Evolutionary conservation across 2,888 invertebrate species (phyloP).

Genomic region (Diarsia mendica): DNA sequence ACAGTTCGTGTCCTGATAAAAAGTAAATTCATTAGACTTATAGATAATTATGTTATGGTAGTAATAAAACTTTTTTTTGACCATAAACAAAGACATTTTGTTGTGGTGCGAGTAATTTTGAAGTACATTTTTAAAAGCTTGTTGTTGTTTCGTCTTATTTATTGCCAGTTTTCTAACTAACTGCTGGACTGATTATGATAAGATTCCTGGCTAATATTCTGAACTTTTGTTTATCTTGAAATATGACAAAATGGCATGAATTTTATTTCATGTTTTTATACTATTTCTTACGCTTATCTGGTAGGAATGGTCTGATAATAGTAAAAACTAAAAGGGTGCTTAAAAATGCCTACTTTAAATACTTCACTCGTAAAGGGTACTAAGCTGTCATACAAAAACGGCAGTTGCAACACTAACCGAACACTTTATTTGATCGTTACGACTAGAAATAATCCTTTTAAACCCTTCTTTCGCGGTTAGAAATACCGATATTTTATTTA

Average conservation of each 20-base stretch:
- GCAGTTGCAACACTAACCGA: constrained; percentile 24
- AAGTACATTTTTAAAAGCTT: constrained; percentile 15
- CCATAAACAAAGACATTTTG: constrained; percentile 55
- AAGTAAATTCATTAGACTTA: constrained; percentile 56
- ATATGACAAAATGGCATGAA: constrained; percentile 21
- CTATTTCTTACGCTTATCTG: neutral
- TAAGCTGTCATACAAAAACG: neutral
- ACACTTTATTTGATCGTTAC: constrained; percentile 39
- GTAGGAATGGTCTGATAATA: neutral
- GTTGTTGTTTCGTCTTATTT: constrained; percentile 46
- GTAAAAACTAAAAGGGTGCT: neutral
- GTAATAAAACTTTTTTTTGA: constrained; percentile 42
- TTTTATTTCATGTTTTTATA: neutral
- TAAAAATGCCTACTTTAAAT: constrained; percentile 24
- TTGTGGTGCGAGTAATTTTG: constrained; percentile 33
- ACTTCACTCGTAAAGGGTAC: neutral
- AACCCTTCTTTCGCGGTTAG: constrained; percentile 6
- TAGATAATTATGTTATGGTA: constrained; percentile 48
- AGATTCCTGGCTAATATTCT: constrained; percentile 14
- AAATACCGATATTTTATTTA: constrained; percentile 40
- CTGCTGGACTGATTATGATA: constrained; percentile 31
- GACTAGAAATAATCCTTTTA: constrained; percentile 40
- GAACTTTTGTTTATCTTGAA: constrained; percentile 12
- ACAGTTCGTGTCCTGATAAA: constrained; percentile 52
- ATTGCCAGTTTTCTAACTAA: constrained; percentile 36